Base-by-base conservation (phyloP, 2,888 invertebrate genomes). In the Pyrgus malvae region DNA sequence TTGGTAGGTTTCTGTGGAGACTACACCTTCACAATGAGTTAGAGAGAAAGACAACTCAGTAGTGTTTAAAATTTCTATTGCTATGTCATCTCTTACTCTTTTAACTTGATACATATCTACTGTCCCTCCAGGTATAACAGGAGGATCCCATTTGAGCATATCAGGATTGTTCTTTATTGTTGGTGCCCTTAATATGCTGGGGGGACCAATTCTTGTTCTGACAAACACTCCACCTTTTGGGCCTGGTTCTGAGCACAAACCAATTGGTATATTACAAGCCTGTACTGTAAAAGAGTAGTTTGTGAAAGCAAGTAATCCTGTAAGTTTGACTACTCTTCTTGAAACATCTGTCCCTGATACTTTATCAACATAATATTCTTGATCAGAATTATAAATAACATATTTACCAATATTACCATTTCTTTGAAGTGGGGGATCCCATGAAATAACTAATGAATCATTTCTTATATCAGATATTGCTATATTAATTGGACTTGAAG, bases 331-430 rank as follows among this genome's bases (percentile, higher is more conserved):
- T 59, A 65, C 62, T 61, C 78, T 79, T 63, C 74, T 72, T 7
- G 67, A 60, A 55, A 70, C 73, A 58, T 77, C 76, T 60, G 71
- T 74, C 54, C 74, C 74, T 54, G 70, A 65, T n/a, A 76, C 71
- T 60, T 69, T 74, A 37, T 74, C 74, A 55, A 67, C 66, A 61
- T 60, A 60, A 46, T 74, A 65, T 59, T 78, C 69, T 55, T 67
- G 64, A 21, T 63, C 87, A 72, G 91, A 91, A 60, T 91, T 87
- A 53, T 72, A 75, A 59, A 96, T 88, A 4, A 91, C 84, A 78
- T 96, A 97, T 65, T 92, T 91, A 25, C 91, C 91, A 48, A 97
- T 89, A 14, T 93, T 86, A 0, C 97, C 97, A 84, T 97, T 97
- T 67, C 92, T 91, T 16, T 91, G 85, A 1, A 81, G 68, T 0